Evolutionary conservation across 2,113 vertebrate species (phyloP).

Genomic region (Plecotus auritus): DNA sequence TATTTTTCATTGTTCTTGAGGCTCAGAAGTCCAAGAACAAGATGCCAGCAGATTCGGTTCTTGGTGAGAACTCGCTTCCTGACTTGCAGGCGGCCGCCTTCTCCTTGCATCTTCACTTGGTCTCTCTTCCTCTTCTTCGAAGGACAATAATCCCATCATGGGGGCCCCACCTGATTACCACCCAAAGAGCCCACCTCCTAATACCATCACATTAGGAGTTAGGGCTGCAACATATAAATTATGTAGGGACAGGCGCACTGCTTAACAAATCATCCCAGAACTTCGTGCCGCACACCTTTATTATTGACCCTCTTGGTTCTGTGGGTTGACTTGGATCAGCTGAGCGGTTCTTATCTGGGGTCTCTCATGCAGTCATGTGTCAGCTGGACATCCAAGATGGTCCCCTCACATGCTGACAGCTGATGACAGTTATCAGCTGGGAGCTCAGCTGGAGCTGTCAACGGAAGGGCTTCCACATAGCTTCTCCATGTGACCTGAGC

Average conservation of each 20-base stretch:
- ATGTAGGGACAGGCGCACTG: neutral
- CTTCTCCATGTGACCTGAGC: neutral
- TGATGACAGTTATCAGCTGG: neutral
- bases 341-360: neutral
- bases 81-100: neutral
- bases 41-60: neutral
- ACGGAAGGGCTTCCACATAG: rapidly evolving
- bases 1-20: neutral
- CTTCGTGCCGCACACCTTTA: neutral
- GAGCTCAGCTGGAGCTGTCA: neutral
- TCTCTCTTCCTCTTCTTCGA: neutral
- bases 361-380: neutral
- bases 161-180: neutral
- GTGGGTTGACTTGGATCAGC: neutral
- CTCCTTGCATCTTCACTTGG: neutral
- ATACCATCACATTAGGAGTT: neutral
- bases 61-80: neutral
- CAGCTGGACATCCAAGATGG: neutral
- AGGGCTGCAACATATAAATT: neutral
- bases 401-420: neutral
- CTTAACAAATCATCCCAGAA: neutral
- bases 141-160: neutral
- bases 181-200: neutral
- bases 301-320: neutral
- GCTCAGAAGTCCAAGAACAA: neutral